Evolutionary conservation across 2,797 vertebrate species (phyloP), one percentile per base, ranked within the genome.

Genomic region (Pagetopsis macropterus): DNA sequence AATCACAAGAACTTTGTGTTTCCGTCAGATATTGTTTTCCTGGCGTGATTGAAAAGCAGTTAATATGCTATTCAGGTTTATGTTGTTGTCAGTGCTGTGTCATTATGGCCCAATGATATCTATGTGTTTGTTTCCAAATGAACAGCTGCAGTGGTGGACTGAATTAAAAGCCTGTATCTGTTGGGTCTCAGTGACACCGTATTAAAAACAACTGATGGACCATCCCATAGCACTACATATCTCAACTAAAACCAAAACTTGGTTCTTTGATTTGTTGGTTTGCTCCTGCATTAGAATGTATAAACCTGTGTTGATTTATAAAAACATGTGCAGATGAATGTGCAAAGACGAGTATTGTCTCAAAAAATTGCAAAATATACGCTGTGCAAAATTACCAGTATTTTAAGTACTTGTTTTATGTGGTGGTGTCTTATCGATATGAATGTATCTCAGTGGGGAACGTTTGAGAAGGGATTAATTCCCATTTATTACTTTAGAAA

Each of bases 191-290:
- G 48, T 72, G 17, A 43, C 23, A 43, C 50, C 41, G 40, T 15
- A 44, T 54, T 48, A 5, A 73, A 82, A 69, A 65, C 49, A 65
- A 59, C 70, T 43, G 15, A 74, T 40, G 61, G 60, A 76, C 66
- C 63, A 50, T 55, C 21, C 16, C 27, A n/a, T 9, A 64, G 67
- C 66, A 65, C 48, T 61, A 14, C 16, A 64, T 17, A 56, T 81
- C 70, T 73, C 73, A 63, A 48, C 62, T 68, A 51, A 78, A 67
- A 86, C 66, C 62, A 74, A 70, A 69, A 68, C 33, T 41, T 43
- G 49, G 72, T 75, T 19, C 69, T 81, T 80, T 63, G 11, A 69
- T 79, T 69, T 37, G 33, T 37, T 37, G 33, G 51, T 60, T 74
- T 77, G 72, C 75, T 80, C 45, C 44, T 13, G 43, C 61, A 43